Evolutionary conservation across 1,140 invertebrate genomes (phyloP), one percentile per base, ranked within the genome.

Genomic region (Microplitis demolitor): DNA sequence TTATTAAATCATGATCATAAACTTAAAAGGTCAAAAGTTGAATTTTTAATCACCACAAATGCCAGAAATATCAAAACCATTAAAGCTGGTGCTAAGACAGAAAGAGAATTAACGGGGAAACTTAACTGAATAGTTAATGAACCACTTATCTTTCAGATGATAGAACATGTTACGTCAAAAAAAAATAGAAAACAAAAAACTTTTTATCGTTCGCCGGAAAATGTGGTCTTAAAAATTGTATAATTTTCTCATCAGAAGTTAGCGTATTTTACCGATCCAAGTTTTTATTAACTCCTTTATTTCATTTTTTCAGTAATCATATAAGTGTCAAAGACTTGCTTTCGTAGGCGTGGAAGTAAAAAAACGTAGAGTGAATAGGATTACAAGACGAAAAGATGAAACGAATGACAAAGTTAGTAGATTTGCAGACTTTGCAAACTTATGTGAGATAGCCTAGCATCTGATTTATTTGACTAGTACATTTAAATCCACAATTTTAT

Each of bases 211-310:
- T 50, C 34, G 13, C 4, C 9, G 51, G 34, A 68, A 33, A 13
- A 56, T 56, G 24, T n/a, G 51, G 66, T 68, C n/a, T 13, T 63
- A 5, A 13, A 34, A 60, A 69, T 69, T 69, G 67, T 54, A 69
- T 69, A 69, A 69, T 69, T 69, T 60, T 69, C 67, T 69, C 67
- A 60, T 69, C 67, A 56, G 37, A 33, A 68, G 53, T 58, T 39
- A 37, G 45, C 56, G 54, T 69, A 69, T 61, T 50, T 68, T 13
- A 69, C 4, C n/a, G 35, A 16, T 51, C 53, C n/a, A 6, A 13
- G 58, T 58, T 58, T 53, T 60, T 31, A 60, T 56, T 6, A 2
- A 9, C 3, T 33, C 3, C 2, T 34, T 34, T 9, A 6, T 60
- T 34, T 60, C 6, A 60, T 3, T 13, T 31, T 11, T 24, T 31